A percentile compares a stretch with the other conserved stretches of the same genome.
phyloP scores from a whole-genome alignment of 1,140 invertebrate species.

The Halyomorpha halys region DNA sequence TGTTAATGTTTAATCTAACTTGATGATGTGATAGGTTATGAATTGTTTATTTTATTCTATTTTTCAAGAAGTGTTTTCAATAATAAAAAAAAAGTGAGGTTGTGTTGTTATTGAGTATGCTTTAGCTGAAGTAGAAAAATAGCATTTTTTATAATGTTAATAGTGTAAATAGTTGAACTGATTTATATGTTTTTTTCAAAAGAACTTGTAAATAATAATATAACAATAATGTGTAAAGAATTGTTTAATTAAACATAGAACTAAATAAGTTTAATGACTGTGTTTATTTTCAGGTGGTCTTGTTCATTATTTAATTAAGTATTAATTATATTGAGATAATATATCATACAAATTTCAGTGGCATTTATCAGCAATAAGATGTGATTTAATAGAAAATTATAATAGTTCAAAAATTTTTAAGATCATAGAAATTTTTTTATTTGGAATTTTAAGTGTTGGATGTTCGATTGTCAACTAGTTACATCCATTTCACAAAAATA shows the following conservation, averaged over 20 bases:
- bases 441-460: too few species aligned
- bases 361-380: constrained; percentile 19
- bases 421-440: too few species aligned
- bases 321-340: constrained; percentile 10
- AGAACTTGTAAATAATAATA: constrained; percentile 9
- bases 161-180: constrained; percentile 23
- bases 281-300: constrained; percentile 9
- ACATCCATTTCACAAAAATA: too few species aligned
- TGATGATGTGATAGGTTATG: constrained; percentile 10
- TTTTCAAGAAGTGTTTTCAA: constrained; percentile 4
- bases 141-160: constrained; percentile 24
- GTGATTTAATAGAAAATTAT: constrained; percentile 10
- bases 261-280: not conserved
- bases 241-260: constrained; percentile 9
- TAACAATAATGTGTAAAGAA: constrained; percentile 11
- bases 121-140: constrained; percentile 18
- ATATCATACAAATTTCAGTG: constrained; percentile 13
- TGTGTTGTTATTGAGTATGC: constrained; percentile 12
- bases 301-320: constrained; percentile 6
- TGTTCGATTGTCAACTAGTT: too few species aligned
- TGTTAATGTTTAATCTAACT: too few species aligned
- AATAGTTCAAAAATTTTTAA: too few species aligned
- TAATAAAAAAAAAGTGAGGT: not conserved
- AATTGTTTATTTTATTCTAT: not conserved
- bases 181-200: constrained; percentile 24